phyloP scores from a whole-genome alignment of 2,113 vertebrate species.

The Lycaon pictus region DNA sequence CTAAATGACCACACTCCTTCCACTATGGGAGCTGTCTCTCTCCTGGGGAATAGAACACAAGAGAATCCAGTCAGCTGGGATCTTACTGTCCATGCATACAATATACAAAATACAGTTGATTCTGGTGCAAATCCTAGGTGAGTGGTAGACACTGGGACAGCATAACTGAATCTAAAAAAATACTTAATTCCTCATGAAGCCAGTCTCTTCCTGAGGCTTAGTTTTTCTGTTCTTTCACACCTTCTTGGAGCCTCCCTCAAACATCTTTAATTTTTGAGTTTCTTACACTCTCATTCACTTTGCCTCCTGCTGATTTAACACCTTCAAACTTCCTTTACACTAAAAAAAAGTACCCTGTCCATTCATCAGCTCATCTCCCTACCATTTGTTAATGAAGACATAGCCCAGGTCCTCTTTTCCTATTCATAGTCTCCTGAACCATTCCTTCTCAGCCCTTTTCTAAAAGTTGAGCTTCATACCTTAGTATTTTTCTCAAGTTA shows the following conservation, averaged over 20 bases:
- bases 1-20: conserved; percentile 94
- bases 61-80: conserved; percentile 26
- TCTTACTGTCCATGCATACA: not conserved
- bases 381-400: not conserved
- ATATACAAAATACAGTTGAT: not conserved
- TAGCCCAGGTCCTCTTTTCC: not conserved
- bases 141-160: not conserved
- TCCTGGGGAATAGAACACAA: conserved; percentile 87
- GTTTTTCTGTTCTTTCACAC: not conserved
- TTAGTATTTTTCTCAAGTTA: conserved; percentile 29
- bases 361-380: not conserved
- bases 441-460: not conserved
- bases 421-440: not conserved
- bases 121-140: not conserved
- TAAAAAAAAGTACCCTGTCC: not conserved
- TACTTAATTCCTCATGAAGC: not conserved
- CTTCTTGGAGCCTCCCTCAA: not conserved
- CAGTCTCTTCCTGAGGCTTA: not conserved
- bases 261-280: not conserved
- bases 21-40: conserved; percentile 94
- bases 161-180: conserved; percentile 32
- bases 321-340: not conserved
- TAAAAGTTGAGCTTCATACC: not conserved
- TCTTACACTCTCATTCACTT: not conserved
- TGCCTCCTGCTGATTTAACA: not conserved